Base-by-base conservation (phyloP, 2,888 invertebrate species). In the Sclerodermus sp. region DNA sequence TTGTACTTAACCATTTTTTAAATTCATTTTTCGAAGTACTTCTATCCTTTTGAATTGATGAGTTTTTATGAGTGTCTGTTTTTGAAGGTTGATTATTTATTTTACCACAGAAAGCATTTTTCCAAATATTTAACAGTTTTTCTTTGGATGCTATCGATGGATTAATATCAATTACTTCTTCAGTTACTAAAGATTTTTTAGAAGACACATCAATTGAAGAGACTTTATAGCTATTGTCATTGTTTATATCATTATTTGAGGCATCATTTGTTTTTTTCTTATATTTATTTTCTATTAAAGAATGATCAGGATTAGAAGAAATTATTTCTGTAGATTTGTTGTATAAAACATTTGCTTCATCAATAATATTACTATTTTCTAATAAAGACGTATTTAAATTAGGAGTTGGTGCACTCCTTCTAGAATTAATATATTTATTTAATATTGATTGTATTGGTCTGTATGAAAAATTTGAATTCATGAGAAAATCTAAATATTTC, bases 381-480 rank as follows among this genome's bases (percentile, higher is more conserved):
- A 5, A 13, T 5, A 13, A 1, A 13, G 23, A 23, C 14, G 14
- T 31, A 32, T n/a, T 12, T 12, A 36, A 36, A 32, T n/a, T 39
- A 34, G 37, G 37, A 14, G 1, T 5, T 43, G 38, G 3, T 32
- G 13, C 1, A 31, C 31, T n/a, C 15, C 42, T 13, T 14, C 12
- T 15, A 8, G 12, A 10, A 31, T 8, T 17, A 9, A 14, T 38
- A 9, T 43, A 30, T 9, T 32, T 37, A n/a, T 16, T 37, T 17
- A 12, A 30, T 6, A 17, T 23, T 9, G 17, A 14, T 14, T 2
- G 0, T 13, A 6, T 12, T 18, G 10, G 1, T 34, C 16, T 18
- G 30, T 36, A 46, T 2, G 47, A 39, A 10, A 49, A 56, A 36
- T 53, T 58, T 12, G 50, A 53, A 14, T 58, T 58, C 34, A 52